A percentile compares a stretch with the other conserved stretches of the same genome.
These are phyloP conservation scores for Antennarius striatus DNA, from an alignment of 2,113 vertebrate genomes.

Conservation along the genomic window DNA sequence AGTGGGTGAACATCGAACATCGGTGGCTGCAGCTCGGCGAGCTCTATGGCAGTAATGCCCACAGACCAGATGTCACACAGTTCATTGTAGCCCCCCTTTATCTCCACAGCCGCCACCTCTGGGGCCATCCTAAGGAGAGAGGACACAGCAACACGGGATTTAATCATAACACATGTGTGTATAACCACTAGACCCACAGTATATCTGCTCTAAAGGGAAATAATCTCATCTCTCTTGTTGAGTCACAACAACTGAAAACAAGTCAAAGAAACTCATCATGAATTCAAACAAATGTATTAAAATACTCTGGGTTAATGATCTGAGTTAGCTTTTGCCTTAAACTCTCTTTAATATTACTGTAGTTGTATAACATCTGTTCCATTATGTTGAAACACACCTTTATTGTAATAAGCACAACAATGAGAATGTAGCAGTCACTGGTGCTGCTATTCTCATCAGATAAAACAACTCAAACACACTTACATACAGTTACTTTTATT, in stretches of 20 bases:
- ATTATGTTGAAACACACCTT: neutral
- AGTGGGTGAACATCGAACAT: constrained; percentile 91
- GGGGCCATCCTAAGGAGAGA: constrained; percentile 88
- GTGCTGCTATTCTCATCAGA: neutral
- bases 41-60: constrained; percentile 91
- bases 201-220: neutral
- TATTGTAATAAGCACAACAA: neutral
- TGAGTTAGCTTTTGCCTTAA: neutral
- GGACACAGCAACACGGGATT: neutral
- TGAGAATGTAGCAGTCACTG: too few species aligned
- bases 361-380: neutral
- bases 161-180: neutral
- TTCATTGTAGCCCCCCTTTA: constrained; percentile 92
- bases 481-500: too few species aligned
- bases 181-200: neutral
- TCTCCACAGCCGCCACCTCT: constrained; percentile 90
- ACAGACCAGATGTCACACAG: constrained; percentile 93
- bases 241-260: neutral
- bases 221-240: neutral
- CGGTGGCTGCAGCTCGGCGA: constrained; percentile 88
- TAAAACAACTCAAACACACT: neutral
- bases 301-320: too few species aligned
- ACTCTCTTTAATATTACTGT: neutral
- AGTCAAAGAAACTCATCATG: too few species aligned
- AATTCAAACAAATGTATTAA: too few species aligned